phyloP scores from a whole-genome alignment of 2,797 vertebrate species.

The Hemitrygon akajei region DNA sequence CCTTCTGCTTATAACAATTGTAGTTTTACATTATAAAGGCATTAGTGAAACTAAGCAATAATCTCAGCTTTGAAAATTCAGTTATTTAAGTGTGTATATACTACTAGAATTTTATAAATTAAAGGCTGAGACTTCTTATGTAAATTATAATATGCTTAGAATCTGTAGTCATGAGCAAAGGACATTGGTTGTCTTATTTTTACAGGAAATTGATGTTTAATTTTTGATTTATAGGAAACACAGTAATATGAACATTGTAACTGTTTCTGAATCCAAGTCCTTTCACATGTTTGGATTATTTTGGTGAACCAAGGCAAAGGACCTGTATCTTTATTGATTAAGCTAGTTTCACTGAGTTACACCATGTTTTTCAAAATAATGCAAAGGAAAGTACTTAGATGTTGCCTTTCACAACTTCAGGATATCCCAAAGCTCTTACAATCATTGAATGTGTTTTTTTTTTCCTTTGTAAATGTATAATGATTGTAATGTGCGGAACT shows the following conservation, averaged over 20 bases:
- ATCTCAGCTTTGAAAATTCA: not conserved
- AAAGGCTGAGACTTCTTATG: constrained; percentile 38
- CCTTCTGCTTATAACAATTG: not conserved
- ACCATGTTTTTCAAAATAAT: not conserved
- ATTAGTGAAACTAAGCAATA: not conserved
- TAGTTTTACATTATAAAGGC: no score
- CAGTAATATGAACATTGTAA: not conserved
- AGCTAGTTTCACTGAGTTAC: not conserved
- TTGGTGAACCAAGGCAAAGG: not conserved
- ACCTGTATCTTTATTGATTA: not conserved
- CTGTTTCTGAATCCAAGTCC: not conserved
- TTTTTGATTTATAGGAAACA: not conserved
- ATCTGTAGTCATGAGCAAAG: not conserved
- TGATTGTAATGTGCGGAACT: no score
- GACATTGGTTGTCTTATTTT: not conserved
- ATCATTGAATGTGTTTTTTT: no score
- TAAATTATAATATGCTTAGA: constrained; percentile 26
- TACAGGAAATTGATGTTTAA: not conserved
- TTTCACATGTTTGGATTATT: not conserved
- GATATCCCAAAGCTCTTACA: no score
- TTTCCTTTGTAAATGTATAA: no score
- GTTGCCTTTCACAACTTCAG: no score
- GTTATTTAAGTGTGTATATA: not conserved
- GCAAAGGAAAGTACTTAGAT: no score
- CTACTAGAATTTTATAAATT: constrained; percentile 2